A percentile compares a stretch with the other conserved stretches of the same genome.
phyloP scores from a whole-genome alignment of 2,888 invertebrate genomes.

The Omphaloscelis lunosa region DNA sequence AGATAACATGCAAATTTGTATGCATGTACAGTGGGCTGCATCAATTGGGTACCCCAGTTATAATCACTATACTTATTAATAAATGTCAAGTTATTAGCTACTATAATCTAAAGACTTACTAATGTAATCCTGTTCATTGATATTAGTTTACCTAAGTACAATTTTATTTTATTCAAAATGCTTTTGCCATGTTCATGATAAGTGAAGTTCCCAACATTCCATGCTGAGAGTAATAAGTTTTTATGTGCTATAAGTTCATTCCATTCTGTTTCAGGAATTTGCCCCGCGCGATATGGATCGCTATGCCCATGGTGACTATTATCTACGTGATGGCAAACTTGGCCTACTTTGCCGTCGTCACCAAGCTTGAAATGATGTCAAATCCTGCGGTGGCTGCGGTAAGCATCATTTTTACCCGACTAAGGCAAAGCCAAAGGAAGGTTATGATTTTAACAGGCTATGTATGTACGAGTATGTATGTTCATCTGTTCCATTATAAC shows the following conservation, averaged over 20 bases:
- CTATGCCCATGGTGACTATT: constrained; percentile 96
- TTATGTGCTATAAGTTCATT: constrained; percentile 53
- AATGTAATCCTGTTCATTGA: constrained; percentile 9
- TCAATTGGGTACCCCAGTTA: too few relatives aligned
- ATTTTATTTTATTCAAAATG: neutral
- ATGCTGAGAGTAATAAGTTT: constrained; percentile 46
- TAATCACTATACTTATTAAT: too few relatives aligned
- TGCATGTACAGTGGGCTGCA: too few relatives aligned
- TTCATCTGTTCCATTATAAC: too few relatives aligned
- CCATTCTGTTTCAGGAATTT: constrained; percentile 93
- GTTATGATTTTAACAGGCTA: neutral
- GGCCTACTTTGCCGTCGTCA: constrained; percentile 97
- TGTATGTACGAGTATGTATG: neutral
- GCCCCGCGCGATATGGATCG: constrained; percentile 98
- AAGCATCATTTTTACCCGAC: constrained; percentile 74
- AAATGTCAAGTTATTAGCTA: neutral
- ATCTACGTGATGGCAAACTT: constrained; percentile 97
- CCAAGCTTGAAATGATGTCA: constrained; percentile 94
- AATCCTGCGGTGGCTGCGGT: constrained; percentile 97
- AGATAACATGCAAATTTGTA: neutral
- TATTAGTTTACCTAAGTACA: constrained; percentile 9
- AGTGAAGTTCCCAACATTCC: constrained; percentile 25
- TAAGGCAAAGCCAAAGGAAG: neutral
- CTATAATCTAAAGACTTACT: constrained; percentile 3
- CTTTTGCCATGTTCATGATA: neutral